Evolutionary conservation across 2,113 vertebrate genomes (phyloP).

Genomic region (Lucifuga dentata): DNA sequence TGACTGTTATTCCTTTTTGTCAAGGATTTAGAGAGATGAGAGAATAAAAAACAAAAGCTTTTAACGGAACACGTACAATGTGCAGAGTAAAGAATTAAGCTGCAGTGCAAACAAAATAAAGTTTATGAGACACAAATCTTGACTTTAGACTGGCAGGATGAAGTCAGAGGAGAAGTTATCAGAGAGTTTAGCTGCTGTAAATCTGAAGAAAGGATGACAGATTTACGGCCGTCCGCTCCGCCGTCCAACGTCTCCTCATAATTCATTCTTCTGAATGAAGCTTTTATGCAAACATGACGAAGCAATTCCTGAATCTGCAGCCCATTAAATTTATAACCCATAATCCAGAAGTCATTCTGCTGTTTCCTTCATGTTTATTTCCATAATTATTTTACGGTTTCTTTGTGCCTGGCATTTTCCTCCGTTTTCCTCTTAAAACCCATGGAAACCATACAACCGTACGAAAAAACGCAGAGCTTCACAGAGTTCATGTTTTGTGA

Average conservation of each 20-base stretch:
- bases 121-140: too few relatives aligned
- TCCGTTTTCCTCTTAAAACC: conserved; percentile 18
- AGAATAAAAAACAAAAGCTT: too few relatives aligned
- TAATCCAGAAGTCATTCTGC: conserved; percentile 37
- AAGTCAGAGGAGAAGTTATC: conserved; percentile 35
- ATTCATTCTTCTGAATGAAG: conserved; percentile 31
- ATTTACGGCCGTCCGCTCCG: conserved; percentile 40
- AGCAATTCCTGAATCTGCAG: conserved; percentile 24
- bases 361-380: conserved; percentile 34
- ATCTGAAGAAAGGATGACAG: conserved; percentile 33
- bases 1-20: too few relatives aligned
- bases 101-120: too few relatives aligned
- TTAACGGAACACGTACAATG: too few relatives aligned
- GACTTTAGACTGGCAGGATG: too few relatives aligned
- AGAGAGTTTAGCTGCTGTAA: conserved; percentile 19
- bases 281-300: conserved; percentile 47
- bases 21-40: too few relatives aligned
- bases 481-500: conserved; percentile 32
- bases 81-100: too few relatives aligned
- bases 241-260: conserved; percentile 26
- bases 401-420: conserved; percentile 13
- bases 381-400: conserved; percentile 25
- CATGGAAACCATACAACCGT: conserved; percentile 16
- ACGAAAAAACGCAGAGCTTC: conserved; percentile 1
- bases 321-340: conserved; percentile 30